These are phyloP conservation scores for Ceyx melanurus DNA, from an alignment of 2,113 vertebrate species.

Conservation along the genomic window DNA sequence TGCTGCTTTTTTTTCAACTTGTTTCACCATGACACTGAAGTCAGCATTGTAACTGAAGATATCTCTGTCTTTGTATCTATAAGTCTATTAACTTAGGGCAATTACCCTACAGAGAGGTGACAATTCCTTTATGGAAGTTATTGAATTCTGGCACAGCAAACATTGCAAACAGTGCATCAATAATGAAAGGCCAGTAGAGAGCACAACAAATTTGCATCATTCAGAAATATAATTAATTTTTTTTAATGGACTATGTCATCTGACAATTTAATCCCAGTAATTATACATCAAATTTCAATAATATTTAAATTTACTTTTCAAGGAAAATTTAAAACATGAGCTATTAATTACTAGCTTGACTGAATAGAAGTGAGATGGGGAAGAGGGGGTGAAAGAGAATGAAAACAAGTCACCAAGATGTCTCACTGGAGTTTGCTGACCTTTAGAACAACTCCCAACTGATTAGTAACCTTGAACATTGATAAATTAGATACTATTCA, in stretches of 20 bases:
- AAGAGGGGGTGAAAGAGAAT: not conserved
- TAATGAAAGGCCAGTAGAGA: not conserved
- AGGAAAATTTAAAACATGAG: not conserved
- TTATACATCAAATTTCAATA: slow-evolving; percentile 19
- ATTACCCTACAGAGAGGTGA: slow-evolving; percentile 46
- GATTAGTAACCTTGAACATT: slow-evolving; percentile 20
- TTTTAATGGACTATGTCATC: not conserved
- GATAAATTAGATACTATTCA: slow-evolving; percentile 47
- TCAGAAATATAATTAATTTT: not conserved
- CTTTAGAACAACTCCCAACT: slow-evolving; percentile 50
- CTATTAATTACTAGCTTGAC: not conserved
- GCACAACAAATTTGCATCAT: not conserved
- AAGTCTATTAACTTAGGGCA: slow-evolving; percentile 32
- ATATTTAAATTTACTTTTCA: not conserved
- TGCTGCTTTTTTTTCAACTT: not conserved
- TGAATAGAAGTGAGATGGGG: not conserved
- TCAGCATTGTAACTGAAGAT: not conserved
- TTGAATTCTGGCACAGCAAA: slow-evolving; percentile 49
- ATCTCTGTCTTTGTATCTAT: not conserved
- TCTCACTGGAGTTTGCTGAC: not conserved
- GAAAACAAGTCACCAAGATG: not conserved
- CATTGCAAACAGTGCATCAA: not conserved
- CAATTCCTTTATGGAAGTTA: slow-evolving; percentile 44
- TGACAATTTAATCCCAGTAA: not conserved
- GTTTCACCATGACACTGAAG: not conserved